Evolutionary conservation across 2,113 vertebrate genomes (phyloP), one percentile per base, ranked within the genome.

Genomic region (Diadophis punctatus): DNA sequence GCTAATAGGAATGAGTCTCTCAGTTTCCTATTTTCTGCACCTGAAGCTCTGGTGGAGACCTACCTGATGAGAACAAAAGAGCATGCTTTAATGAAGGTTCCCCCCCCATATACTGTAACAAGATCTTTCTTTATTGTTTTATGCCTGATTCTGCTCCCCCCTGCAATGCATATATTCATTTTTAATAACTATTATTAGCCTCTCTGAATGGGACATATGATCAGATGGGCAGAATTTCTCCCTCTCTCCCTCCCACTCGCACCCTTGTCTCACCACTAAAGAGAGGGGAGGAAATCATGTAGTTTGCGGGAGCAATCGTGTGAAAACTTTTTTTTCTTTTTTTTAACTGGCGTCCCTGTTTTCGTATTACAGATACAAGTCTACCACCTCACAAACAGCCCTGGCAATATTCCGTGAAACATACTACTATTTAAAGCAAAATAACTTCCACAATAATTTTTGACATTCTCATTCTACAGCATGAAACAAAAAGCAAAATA

Each of bases 401-500:
- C 43, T 23, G 49, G 34, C 90, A 91, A 88, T 60, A 53, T 91
- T 34, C 16, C 14, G 12, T 53, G 48, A 93, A 18, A 16, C 34
- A 63, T 3, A 1, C 60, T 93, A 93, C 92, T 93, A 85, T 85
- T 89, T 58, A 86, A 95, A 94, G 93, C 90, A 25, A 93, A 80
- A 93, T 48, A 0, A 27, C 91, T 27, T 34, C 23, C 91, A 46
- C 90, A 92, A 90, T 92, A 94, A 55, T 91, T 95, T 88, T 89
- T 53, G 46, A 74, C 95, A 91, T 95, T 91, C 92, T 86, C 94
- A 93, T 96, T 91, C 94, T 93, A 96, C 93, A 94, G 93, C 87
- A 88, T 43, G 52, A 52, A 49, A 46, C 94, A 96, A 97, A 56
- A 94, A 96, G 96, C 97, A 96, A 95, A 95, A 96, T 97, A 95